These are phyloP conservation scores for Coilia nasus DNA, from an alignment of 2,797 vertebrate species.

Conservation along the genomic window DNA sequence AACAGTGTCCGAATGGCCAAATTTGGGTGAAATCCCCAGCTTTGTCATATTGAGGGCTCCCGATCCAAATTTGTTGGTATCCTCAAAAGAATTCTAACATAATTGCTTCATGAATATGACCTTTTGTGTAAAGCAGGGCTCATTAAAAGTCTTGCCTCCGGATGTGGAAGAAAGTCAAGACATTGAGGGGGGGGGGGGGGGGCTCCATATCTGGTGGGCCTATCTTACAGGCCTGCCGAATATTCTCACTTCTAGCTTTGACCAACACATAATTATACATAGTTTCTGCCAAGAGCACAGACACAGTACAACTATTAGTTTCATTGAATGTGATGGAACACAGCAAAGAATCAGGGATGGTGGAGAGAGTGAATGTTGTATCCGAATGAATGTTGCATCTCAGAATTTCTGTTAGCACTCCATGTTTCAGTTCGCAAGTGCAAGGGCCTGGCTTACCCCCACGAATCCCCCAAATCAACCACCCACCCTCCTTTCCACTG, in stretches of 20 bases:
- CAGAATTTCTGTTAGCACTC: conserved; percentile 73
- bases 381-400: conserved; percentile 70
- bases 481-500: conserved; percentile 32
- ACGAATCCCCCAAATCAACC: no score
- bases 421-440: conserved; percentile 66
- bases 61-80: conserved; percentile 45
- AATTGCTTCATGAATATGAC: conserved; percentile 70
- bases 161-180: conserved; percentile 61
- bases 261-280: conserved; percentile 69
- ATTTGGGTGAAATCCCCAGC: conserved; percentile 47
- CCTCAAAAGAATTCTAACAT: conserved; percentile 60
- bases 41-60: conserved; percentile 44
- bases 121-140: conserved; percentile 70
- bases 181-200: conserved; percentile 43
- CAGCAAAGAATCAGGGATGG: conserved; percentile 69
- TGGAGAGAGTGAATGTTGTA: conserved; percentile 63
- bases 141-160: conserved; percentile 62
- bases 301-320: conserved; percentile 61
- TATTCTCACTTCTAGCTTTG: conserved; percentile 63
- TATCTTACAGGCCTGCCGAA: conserved; percentile 62
- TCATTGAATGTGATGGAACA: conserved; percentile 63
- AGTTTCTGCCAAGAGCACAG: conserved; percentile 65
- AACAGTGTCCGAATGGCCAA: conserved; percentile 26
- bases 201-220: conserved; percentile 64
- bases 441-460: conserved; percentile 54